Evolutionary conservation across 2,113 vertebrate genomes (phyloP).

Genomic region (Tretioscincus oriximinensis): DNA sequence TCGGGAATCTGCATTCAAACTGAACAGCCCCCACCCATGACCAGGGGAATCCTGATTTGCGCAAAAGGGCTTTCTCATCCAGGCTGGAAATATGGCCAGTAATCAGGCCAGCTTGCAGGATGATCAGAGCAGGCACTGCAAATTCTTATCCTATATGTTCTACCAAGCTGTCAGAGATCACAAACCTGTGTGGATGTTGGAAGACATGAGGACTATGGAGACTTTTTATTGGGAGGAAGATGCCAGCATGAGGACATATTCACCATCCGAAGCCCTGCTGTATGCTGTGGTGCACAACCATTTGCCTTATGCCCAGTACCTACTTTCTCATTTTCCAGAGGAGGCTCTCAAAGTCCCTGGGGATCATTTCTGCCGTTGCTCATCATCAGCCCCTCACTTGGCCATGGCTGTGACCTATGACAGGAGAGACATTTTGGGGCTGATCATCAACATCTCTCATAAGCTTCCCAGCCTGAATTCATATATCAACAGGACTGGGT

Average conservation of each 20-base stretch:
- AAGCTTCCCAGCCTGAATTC: slow-evolving; percentile 70
- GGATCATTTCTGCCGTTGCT: slow-evolving; percentile 82
- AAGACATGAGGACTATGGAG: slow-evolving; percentile 89
- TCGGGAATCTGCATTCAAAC: slow-evolving; percentile 62
- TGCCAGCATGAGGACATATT: slow-evolving; percentile 74
- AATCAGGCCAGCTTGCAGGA: slow-evolving; percentile 65
- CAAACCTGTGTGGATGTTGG: slow-evolving; percentile 87
- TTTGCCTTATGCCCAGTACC: slow-evolving; percentile 80
- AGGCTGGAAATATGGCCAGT: slow-evolving; percentile 65
- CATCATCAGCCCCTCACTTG: slow-evolving; percentile 81
- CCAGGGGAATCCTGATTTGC: slow-evolving; percentile 36
- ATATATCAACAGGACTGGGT: slow-evolving; percentile 75
- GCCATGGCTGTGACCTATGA: slow-evolving; percentile 86
- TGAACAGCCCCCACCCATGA: slow-evolving; percentile 46
- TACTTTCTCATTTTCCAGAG: slow-evolving; percentile 78
- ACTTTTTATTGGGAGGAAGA: slow-evolving; percentile 83
- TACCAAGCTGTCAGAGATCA: slow-evolving; percentile 87
- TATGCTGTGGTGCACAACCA: slow-evolving; percentile 91
- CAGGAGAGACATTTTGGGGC: slow-evolving; percentile 79
- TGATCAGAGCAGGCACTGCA: slow-evolving; percentile 73
- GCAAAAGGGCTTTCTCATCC: slow-evolving; percentile 48
- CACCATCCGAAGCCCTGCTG: slow-evolving; percentile 85
- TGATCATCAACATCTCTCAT: slow-evolving; percentile 82
- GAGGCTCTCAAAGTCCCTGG: slow-evolving; percentile 82
- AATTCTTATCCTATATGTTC: slow-evolving; percentile 81